A percentile compares a stretch with the other conserved stretches of the same genome.
Evolutionary conservation across 2,113 vertebrate species (phyloP).

Genomic region (Garra rufa): DNA sequence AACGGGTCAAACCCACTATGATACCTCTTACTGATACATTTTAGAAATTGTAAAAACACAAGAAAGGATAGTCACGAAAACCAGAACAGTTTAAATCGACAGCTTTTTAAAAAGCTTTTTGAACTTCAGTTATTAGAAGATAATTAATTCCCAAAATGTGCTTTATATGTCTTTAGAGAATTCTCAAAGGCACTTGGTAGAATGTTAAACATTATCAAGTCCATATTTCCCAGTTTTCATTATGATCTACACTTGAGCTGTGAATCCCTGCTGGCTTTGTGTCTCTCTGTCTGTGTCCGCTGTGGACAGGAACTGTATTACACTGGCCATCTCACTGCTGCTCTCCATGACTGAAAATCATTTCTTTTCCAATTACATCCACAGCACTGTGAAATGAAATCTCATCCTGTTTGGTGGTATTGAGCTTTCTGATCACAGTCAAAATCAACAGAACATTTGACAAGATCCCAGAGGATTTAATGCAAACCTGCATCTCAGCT

Average conservation of each 20-base stretch:
- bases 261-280: constrained; percentile 26
- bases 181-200: neutral
- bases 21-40: neutral
- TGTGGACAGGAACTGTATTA: constrained; percentile 9
- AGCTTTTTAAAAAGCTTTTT: neutral
- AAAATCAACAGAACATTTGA: constrained; percentile 27
- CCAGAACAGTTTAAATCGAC: neutral
- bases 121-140: neutral
- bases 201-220: neutral
- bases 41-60: neutral
- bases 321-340: constrained; percentile 37
- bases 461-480: constrained; percentile 46
- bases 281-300: constrained; percentile 6
- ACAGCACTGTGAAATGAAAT: constrained; percentile 1
- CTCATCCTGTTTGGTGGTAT: constrained; percentile 9
- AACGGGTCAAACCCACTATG: constrained; percentile 12
- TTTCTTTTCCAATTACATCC: constrained; percentile 45
- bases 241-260: neutral
- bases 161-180: neutral
- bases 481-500: constrained; percentile 36
- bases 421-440: neutral
- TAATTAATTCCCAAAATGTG: neutral
- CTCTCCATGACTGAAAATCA: constrained; percentile 14
- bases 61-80: neutral
- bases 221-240: neutral